Percentiles rank a stretch among this genome's conserved stretches.
Conservation (phyloP, 1,140 invertebrate species). For the Trypoxylus dichotomus region DNA sequence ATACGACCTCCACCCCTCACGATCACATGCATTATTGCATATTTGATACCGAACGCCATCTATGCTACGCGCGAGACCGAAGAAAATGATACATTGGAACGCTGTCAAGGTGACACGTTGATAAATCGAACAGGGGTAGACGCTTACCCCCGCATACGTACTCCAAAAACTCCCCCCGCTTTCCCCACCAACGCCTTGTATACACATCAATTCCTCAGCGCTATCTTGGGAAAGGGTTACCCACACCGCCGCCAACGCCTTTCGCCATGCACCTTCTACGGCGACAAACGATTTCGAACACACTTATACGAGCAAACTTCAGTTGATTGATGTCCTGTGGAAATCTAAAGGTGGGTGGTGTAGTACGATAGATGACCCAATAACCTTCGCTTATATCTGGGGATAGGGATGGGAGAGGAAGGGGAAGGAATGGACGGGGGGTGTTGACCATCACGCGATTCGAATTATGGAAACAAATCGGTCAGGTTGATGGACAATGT, state of each 20-base stretch:
- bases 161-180: not conserved
- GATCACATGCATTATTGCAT: conserved; percentile 11
- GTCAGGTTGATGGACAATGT: no score
- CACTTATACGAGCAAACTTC: not conserved
- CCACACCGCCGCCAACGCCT: not conserved
- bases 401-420: no score
- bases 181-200: not conserved
- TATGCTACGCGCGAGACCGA: not conserved
- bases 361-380: no score
- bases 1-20: not conserved
- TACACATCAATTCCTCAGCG: not conserved
- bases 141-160: not conserved
- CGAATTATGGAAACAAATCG: no score
- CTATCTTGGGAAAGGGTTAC: not conserved
- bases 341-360: no score
- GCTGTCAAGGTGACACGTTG: conserved; percentile 19
- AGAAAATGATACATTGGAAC: conserved; percentile 1
- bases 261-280: not conserved
- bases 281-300: not conserved
- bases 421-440: no score
- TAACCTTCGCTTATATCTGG: no score
- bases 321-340: conserved; percentile 8
- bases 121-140: not conserved
- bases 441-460: no score
- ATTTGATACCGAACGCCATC: not conserved